Base-by-base conservation (phyloP, 2,888 invertebrate genomes). In the Pristionchus entomophagus region DNA sequence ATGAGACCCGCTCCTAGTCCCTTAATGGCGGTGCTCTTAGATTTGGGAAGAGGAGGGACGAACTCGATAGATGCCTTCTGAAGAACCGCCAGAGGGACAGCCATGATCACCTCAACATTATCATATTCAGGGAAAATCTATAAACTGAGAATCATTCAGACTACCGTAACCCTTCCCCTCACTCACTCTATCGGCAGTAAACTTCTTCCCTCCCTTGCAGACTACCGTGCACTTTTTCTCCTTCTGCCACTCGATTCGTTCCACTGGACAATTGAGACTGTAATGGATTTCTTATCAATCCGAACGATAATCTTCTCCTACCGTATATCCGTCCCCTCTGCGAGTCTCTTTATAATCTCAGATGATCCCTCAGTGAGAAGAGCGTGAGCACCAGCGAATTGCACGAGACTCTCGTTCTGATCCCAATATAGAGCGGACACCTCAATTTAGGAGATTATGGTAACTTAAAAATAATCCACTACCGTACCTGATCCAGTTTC, bases 401-500 rank as follows among this genome's bases (percentile, higher is more conserved):
- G 94, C 49, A 94, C 94, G 87, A 93, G 93, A 19, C 92, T 92
- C 87, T 95, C 95, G 88, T 94, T 95, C 89, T 95, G 94, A 88
- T 95, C 95, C 94, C 95, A 95, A 88, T 94, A 87, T 38, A 94
- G 88, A 1, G 94, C 92, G 0, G 95, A 95, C 14, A 94, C 91
- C 84, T 84, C 26, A 8, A 78, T 32, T 22, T 29, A 65, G 65
- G 19, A n/a, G 2, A 35, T 14, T n/a, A 12, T 10, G 10, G 22
- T 65, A 65, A 65, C 14, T 65, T 77, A n/a, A n/a, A n/a, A n/a
- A n/a, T n/a, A n/a, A 8, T 22, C 73, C 0, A 35, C 32, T 45
- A 62, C 45, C 32, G 6, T 49, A 65, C 65, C 73, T 94, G 90
- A 41, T 90, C 88, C 4, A 95, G 88, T 26, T 88, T 86, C 6